Base-by-base conservation (phyloP, 2,113 vertebrate species). In the Corythornis madagascariensis region DNA sequence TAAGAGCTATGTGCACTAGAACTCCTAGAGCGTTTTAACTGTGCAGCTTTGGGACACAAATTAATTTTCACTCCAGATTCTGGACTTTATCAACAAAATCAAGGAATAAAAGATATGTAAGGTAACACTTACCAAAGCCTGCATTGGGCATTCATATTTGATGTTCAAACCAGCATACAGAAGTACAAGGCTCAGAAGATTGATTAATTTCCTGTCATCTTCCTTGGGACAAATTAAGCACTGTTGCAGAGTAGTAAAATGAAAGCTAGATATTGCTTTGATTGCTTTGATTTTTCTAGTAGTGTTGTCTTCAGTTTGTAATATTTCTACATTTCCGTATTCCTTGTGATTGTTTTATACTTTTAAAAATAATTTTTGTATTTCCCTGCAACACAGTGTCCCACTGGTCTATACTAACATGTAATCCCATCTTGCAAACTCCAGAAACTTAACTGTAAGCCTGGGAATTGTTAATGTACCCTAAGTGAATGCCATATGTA, bases 21-120 rank as follows among this genome's bases (percentile, higher is more conserved):
- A 17, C 26, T 66, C n/a, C 8, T 7, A 0, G 1, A 31, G 29
- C 15, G 1, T 45, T 81, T 40, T 33, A 56, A 10, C 22, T 77
- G 28, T 24, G 6, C n/a, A 40, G 20, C 22, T 18, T 69, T 33
- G 18, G 33, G 24, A 50, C 19, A 10, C 13, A 19, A 24, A 25
- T 31, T 57, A 16, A 4, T 72, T 90, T 61, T 83, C 45, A 8
- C 29, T 80, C 19, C n/a, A 73, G 20, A 13, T 53, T 81, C 75
- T 87, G 35, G 6, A 25, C 45, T 73, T 88, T 17, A 43, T 42
- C 67, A 86, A 6, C 29, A 65, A 86, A 79, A 69, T 20, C 3
- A 9, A 48, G 40, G 22, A 72, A 20, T 43, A 65, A 15, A 61
- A 67, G 9, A 43, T 20, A 24, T 0, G 1, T 55, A 29, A 59